phyloP scores from a whole-genome alignment of 2,888 invertebrate species.

The Eupithecia abbreviata region DNA sequence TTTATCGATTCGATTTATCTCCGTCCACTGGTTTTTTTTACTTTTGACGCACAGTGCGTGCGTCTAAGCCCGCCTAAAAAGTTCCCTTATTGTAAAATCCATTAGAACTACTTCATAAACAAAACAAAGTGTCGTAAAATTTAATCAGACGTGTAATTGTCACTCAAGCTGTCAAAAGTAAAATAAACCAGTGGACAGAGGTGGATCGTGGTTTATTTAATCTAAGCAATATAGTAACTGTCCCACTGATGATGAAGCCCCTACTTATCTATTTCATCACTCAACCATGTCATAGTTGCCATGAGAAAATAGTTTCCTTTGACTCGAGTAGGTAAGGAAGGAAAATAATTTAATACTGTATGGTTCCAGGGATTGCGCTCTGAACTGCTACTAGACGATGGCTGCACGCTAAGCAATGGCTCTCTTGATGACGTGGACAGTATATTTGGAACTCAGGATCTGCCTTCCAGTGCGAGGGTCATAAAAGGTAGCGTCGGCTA shows the following conservation, averaged over 20 bases:
- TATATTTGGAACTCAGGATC: constrained; percentile 67
- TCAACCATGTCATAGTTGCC: background rate
- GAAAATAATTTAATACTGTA: too few relatives aligned
- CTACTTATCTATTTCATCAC: background rate
- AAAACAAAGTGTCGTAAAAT: too few relatives aligned
- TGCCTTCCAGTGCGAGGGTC: constrained; percentile 64
- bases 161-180: too few relatives aligned
- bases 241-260: background rate
- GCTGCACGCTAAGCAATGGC: constrained; percentile 66
- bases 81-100: too few relatives aligned
- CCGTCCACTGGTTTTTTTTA: too few relatives aligned
- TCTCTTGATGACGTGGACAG: constrained; percentile 70
- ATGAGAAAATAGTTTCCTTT: background rate
- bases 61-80: too few relatives aligned
- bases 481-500: constrained; percentile 69
- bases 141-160: too few relatives aligned
- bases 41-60: too few relatives aligned
- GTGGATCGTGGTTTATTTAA: background rate
- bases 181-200: too few relatives aligned
- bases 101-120: too few relatives aligned
- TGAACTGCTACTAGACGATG: constrained; percentile 73
- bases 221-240: background rate
- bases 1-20: too few relatives aligned
- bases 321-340: too few relatives aligned
- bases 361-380: constrained; percentile 71